Evolutionary conservation across 30 jellyfish, hydroid and myxozoan genomes (phyloP), one percentile per base, ranked within the genome.

Genomic region (Sanderia malayensis): DNA sequence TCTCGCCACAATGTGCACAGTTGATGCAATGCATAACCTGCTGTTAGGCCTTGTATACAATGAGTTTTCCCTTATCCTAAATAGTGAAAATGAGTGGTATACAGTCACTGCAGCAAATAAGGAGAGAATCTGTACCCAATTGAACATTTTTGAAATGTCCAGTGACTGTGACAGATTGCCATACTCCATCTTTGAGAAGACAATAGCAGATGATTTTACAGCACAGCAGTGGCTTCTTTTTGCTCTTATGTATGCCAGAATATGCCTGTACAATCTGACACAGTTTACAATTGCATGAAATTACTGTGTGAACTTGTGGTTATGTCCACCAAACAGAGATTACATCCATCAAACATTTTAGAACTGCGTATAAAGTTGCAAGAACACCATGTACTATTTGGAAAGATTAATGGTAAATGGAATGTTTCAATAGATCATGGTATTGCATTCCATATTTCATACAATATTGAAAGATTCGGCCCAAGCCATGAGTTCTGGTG

Each of bases 191-290:
- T 57, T 57, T 11, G 68, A 57, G 10, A 57, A 57, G 21, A 57
- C 68, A 11, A 28, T 24, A 11, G 18, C 21, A 29, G 68, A 57
- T 57, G 68, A 29, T 17, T 57, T 57, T 29, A 57, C 68, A 21
- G 68, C 68, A n/a, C 68, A 57, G 6, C 68, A 57, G 68, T 57
- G 68, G 68, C 68, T n/a, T n/a, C 17, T 57, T n/a, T 57, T 57
- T 57, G 68, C 68, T 15, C 17, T 21, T 1, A 28, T 57, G 18
- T 57, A n/a, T 29, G 68, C 68, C 1, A 57, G 68, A 28, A 18
- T 29, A 9, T 57, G 68, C 68, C 31, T 57, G 17, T 57, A 11
- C 9, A 2, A 28, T 17, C 68, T 57, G 27, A 37, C 13, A 4
- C 52, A 37, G 10, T 4, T 6, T 37, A 37, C 52, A 13, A 37